phyloP scores from a whole-genome alignment of 2,797 vertebrate genomes.

The Gadopsis marmoratus region DNA sequence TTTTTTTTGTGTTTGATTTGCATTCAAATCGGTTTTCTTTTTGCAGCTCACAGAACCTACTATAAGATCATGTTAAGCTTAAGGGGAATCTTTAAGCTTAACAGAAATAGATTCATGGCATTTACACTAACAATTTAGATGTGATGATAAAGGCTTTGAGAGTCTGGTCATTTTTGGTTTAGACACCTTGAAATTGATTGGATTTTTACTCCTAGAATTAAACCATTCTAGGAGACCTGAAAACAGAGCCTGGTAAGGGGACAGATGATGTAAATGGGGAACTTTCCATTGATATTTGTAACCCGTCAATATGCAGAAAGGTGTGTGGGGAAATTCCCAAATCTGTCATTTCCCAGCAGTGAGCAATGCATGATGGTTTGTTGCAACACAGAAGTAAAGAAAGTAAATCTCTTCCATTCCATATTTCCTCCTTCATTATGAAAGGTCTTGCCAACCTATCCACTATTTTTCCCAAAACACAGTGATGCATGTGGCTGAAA shows the following conservation, averaged over 20 bases:
- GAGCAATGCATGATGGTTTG: background rate
- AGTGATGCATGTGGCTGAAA: background rate
- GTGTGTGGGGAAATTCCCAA: slow-evolving; percentile 55
- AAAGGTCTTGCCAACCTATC: background rate
- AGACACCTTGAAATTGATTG: too few relatives aligned
- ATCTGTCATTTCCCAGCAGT: slow-evolving; percentile 48
- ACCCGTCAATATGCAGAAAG: background rate
- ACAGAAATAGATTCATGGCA: background rate
- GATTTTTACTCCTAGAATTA: too few relatives aligned
- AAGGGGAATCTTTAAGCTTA: background rate
- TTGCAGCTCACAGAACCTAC: background rate
- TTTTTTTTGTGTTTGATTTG: background rate
- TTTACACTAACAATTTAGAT: too few relatives aligned
- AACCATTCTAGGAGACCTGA: background rate
- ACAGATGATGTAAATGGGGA: slow-evolving; percentile 3
- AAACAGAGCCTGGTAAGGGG: too few relatives aligned
- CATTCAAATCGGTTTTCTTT: background rate
- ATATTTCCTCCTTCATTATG: slow-evolving; percentile 1
- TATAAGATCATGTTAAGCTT: background rate
- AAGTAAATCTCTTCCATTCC: background rate
- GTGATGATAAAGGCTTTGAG: too few relatives aligned
- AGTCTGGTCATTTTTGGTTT: too few relatives aligned
- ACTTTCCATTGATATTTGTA: background rate
- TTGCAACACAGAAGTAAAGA: slow-evolving; percentile 30
- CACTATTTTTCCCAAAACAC: background rate